Base-by-base conservation (phyloP, 2,797 vertebrate genomes). In the Coracias cyanogaster region DNA sequence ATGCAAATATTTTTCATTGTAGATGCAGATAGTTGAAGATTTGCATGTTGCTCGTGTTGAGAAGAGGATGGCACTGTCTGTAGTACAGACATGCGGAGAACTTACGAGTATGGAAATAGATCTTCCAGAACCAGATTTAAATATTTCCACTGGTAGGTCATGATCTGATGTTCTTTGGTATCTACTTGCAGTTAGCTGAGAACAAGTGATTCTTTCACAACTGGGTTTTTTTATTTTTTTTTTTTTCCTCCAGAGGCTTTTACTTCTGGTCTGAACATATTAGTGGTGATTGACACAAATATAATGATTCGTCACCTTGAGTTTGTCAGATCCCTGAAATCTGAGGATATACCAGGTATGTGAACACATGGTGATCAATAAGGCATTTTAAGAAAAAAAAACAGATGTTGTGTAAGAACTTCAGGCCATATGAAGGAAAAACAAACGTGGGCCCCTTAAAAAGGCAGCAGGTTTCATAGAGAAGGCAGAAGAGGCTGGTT, bases 211-310 rank as follows among this genome's bases (percentile, higher is more conserved):
- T 88, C 92, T 93, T 93, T 28, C 26, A 35, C 77, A 54, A 87
- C 24, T 93, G 6, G 58, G 35, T 45, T 25, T 73, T 86, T 82
- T 35, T 39, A 33, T 29, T 37, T 7, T 31, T 4, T 43, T 35
- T 19, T 43, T 13, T 33, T 2, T 1, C 7, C 12, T 87, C 57
- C 86, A 99, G 99, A 92, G 91, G 94, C 96, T 97, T 96, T 97
- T 58, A 70, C 95, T 74, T 96, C 92, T 83, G 98, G 98, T 73
- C 96, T 98, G 95, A 98, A 98, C 69, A 94, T 99, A 3, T 94
- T 99, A 51, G 97, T 99, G 71, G 98, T 99, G 87, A 97, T 99
- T 93, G 99, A 99, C 96, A 99, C 99, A 87, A 99, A 99, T 96
- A 98, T 99, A 96, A 98, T 99, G 91, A 99, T 99, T 90, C 99